Evolutionary conservation across 2,888 invertebrate species (phyloP).

Genomic region (Choristoneura rosaceana): DNA sequence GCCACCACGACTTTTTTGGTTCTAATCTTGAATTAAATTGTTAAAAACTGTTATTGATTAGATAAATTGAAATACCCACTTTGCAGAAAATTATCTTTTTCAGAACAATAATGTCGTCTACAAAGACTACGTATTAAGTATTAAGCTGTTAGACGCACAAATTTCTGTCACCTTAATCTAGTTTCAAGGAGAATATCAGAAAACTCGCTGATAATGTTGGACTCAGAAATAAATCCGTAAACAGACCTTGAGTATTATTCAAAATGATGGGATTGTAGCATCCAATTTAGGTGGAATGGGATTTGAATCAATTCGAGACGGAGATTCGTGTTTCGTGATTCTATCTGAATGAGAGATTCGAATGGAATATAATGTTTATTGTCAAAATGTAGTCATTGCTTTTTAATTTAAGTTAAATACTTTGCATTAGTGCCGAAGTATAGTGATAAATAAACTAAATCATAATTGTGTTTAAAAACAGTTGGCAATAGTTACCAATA

Average conservation of each 20-base stretch:
- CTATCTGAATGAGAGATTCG: neutral
- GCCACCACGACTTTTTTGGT: no score
- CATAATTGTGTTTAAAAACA: no score
- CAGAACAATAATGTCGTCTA: neutral
- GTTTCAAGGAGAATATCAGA: conserved; percentile 2
- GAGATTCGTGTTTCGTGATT: conserved; percentile 17
- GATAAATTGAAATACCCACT: no score
- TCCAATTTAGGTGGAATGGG: conserved; percentile 25
- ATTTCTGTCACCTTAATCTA: neutral
- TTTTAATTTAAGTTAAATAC: no score
- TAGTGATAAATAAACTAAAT: no score
- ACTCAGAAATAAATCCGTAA: conserved; percentile 21
- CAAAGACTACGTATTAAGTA: conserved; percentile 7
- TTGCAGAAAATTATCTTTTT: no score
- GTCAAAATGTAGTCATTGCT: neutral
- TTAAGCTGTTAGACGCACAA: neutral
- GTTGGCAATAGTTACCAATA: no score
- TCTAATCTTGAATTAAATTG: no score
- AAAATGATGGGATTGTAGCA: conserved; percentile 20
- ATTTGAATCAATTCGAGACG: conserved; percentile 6
- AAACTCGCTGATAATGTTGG: conserved; percentile 1
- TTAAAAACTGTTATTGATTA: no score
- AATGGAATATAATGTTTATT: conserved; percentile 3
- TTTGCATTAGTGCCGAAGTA: no score
- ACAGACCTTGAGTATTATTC: conserved; percentile 25